A percentile compares a stretch with the other conserved stretches of the same genome.
Evolutionary conservation across 2,888 invertebrate species (phyloP).

Genomic region (Dione vanillae): DNA sequence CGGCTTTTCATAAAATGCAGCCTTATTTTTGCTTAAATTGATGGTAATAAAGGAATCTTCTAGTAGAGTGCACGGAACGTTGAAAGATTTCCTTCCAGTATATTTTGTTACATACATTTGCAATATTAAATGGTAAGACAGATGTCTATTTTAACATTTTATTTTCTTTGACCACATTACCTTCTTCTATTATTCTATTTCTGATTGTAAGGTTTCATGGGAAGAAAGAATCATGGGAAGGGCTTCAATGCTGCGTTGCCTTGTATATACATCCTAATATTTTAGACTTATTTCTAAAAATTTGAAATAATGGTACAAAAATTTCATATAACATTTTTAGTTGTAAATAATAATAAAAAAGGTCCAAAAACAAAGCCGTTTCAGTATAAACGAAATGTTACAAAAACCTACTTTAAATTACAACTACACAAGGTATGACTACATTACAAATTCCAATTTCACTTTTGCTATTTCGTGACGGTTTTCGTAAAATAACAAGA

Average conservation of each 20-base stretch:
- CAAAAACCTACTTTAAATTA: constrained; percentile 13
- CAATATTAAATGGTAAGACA: no score
- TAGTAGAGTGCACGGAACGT: not conserved
- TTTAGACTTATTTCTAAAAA: no score
- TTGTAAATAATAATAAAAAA: not conserved
- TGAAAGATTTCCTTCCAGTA: no score
- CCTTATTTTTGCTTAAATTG: not conserved
- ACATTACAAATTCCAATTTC: constrained; percentile 7
- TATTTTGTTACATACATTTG: no score
- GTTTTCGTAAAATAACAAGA: constrained; percentile 32
- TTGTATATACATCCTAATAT: no score
- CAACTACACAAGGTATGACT: constrained; percentile 1
- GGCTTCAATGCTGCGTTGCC: no score
- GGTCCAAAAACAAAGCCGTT: not conserved
- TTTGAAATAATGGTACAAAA: not conserved
- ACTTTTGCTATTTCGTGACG: constrained; percentile 10
- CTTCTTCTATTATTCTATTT: no score
- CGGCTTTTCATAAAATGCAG: not conserved
- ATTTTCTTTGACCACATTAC: no score
- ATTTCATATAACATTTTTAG: not conserved
- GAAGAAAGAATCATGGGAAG: no score
- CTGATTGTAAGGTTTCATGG: no score
- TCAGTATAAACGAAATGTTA: constrained; percentile 2
- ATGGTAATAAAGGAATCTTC: not conserved
- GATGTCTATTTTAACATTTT: no score